phyloP scores from a whole-genome alignment of 2,797 vertebrate genomes.

The Ciconia nigra region DNA sequence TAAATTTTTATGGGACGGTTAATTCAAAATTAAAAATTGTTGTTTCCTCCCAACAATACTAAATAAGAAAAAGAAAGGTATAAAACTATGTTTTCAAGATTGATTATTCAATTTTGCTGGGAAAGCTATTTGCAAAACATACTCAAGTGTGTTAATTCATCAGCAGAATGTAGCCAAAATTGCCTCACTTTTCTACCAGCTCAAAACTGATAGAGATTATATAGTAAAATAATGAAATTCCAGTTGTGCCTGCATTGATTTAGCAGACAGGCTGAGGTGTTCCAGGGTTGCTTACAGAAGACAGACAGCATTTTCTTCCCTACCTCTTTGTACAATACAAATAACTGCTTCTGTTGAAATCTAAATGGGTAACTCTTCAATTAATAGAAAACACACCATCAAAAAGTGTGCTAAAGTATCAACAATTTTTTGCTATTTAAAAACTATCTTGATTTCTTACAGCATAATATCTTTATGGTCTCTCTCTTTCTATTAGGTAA shows the following conservation, averaged over 20 bases:
- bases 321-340: accelerated
- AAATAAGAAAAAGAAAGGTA: background rate
- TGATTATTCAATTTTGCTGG: background rate
- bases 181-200: background rate
- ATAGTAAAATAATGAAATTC: background rate
- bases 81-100: background rate
- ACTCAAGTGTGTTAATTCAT: background rate
- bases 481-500: background rate
- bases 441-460: background rate
- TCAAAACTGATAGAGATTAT: background rate
- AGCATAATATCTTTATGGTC: background rate
- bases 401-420: background rate
- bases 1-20: background rate
- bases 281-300: background rate
- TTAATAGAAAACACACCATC: background rate
- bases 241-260: background rate
- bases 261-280: background rate
- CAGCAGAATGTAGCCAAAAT: background rate
- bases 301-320: background rate
- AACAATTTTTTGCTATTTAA: background rate
- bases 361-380: background rate
- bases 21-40: background rate
- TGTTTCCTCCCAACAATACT: background rate
- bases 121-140: background rate
- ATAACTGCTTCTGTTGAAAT: background rate